Conservation (phyloP, 2,797 vertebrate species). For the Epinephelus awoara region DNA sequence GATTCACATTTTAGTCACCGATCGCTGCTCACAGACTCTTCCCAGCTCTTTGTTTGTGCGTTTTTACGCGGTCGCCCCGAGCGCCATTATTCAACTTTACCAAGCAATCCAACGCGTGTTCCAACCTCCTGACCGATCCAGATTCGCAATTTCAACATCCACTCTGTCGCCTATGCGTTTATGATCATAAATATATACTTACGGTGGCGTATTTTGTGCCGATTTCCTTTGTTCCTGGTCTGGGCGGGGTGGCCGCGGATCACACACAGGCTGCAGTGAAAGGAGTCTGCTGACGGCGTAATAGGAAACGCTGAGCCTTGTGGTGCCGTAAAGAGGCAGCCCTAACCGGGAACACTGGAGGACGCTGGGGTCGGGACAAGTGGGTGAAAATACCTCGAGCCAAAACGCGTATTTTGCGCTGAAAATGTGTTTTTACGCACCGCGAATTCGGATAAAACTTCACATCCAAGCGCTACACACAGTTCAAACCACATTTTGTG, state of each 20-base stretch:
- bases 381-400: not conserved
- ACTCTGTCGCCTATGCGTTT: not conserved
- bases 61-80: slow-evolving; percentile 2
- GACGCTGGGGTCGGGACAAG: not conserved
- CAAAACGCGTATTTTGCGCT: not conserved
- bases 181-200: slow-evolving; percentile 49
- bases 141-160: accelerated
- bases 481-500: not conserved
- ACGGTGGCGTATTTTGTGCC: slow-evolving; percentile 44
- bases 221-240: slow-evolving; percentile 46
- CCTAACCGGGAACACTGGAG: not conserved
- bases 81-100: not conserved
- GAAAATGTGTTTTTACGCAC: slow-evolving; percentile 39
- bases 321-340: slow-evolving; percentile 20
- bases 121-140: not conserved
- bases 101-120: not conserved
- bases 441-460: not conserved
- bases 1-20: not conserved
- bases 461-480: not conserved
- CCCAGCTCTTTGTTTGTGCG: slow-evolving; percentile 2
- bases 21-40: not conserved
- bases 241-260: slow-evolving; percentile 21
- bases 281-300: not conserved
- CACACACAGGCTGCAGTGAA: not conserved
- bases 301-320: slow-evolving; percentile 4